phyloP scores from a whole-genome alignment of 1,140 invertebrate species.

The Pemphigus obesinymphae region DNA sequence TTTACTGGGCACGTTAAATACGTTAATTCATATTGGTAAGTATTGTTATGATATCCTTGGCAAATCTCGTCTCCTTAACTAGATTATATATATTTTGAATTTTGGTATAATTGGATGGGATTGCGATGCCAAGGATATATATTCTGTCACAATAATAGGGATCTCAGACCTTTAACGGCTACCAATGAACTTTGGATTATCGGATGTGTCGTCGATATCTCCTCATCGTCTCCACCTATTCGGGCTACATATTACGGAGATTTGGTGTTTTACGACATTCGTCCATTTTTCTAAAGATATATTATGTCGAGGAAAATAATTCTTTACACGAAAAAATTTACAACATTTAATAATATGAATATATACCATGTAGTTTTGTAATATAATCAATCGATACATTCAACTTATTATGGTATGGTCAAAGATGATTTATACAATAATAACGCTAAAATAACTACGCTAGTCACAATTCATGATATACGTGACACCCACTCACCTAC shows the following conservation, averaged over 20 bases:
- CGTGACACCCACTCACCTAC: neutral
- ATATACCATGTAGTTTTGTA: too few relatives aligned
- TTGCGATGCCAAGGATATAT: slow-evolving; percentile 2
- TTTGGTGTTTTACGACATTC: too few relatives aligned
- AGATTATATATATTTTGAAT: neutral
- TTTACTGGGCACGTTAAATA: neutral
- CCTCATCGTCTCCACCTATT: too few relatives aligned
- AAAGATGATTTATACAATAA: slow-evolving; percentile 7
- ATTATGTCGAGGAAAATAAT: too few relatives aligned
- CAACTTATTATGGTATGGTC: neutral
- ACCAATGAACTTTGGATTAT: neutral
- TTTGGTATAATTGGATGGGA: slow-evolving; percentile 3
- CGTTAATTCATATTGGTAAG: neutral
- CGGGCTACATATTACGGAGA: too few relatives aligned
- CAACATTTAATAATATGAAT: too few relatives aligned
- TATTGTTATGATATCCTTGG: neutral
- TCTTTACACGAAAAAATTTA: too few relatives aligned
- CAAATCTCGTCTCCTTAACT: neutral
- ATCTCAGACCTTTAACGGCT: neutral
- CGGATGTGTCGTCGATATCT: neutral
- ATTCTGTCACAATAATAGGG: slow-evolving; percentile 3
- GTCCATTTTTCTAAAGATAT: too few relatives aligned
- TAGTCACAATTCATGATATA: neutral
- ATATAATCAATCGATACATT: neutral
- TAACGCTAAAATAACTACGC: neutral